Evolutionary conservation across 2,797 vertebrate species (phyloP).

Genomic region (Phataginus tetradactyla): DNA sequence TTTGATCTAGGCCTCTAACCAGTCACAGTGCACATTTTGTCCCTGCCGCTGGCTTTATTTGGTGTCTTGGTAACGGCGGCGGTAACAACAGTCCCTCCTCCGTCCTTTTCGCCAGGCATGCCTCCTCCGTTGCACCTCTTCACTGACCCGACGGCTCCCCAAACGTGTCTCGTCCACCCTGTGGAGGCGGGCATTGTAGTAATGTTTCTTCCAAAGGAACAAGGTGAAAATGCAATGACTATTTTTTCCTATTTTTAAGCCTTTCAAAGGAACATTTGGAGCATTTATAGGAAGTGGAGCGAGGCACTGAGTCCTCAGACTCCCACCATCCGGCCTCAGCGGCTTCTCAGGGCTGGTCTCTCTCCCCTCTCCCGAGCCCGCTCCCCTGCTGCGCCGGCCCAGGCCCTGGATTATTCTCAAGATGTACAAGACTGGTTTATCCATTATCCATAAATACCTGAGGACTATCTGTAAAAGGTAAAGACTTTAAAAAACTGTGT

Average conservation of each 20-base stretch:
- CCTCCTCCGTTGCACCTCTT: neutral
- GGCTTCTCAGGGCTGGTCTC: fast-evolving
- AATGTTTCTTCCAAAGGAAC: slow-evolving; percentile 5
- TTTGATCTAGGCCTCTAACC: fast-evolving
- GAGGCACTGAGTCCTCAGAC: neutral
- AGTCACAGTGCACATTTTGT: neutral
- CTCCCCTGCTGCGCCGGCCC: too few species aligned
- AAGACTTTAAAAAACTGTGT: neutral
- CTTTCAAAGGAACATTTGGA: neutral
- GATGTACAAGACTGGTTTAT: neutral
- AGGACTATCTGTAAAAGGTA: neutral
- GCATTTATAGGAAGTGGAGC: neutral
- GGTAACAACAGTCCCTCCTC: fast-evolving
- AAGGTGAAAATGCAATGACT: neutral
- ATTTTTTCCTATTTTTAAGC: neutral
- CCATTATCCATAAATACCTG: neutral
- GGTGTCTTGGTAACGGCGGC: neutral
- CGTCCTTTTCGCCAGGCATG: fast-evolving
- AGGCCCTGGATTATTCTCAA: neutral
- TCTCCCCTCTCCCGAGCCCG: neutral
- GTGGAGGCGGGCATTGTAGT: neutral
- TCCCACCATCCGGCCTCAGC: neutral
- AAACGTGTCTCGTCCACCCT: neutral
- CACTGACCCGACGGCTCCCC: too few species aligned
- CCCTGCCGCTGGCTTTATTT: neutral